Base-by-base conservation (phyloP, 1,140 invertebrate genomes). In the Apis florea region DNA sequence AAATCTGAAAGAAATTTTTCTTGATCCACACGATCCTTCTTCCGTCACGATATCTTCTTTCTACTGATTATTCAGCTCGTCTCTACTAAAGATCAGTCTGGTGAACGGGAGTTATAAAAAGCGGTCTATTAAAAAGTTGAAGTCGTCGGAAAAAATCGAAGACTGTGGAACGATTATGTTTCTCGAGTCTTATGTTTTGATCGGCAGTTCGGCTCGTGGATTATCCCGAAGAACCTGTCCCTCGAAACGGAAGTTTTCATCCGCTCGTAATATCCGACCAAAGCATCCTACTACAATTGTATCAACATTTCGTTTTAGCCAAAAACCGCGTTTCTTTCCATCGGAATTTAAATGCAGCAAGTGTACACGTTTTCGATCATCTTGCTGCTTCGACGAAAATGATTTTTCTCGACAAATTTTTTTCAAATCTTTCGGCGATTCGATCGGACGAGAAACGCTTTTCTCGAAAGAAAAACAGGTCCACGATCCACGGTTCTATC, bases 101-200 rank as follows among this genome's bases (percentile, higher is more conserved):
- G 24, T 74, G 66, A n/a, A 19, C 67, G n/a, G 24, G 31, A 26
- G 61, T 17, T 73, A 47, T 53, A 80, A 73, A 58, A 63, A 74
- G 24, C 61, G 24, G 26, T 79, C 51, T 61, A 74, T 40, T 40
- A 70, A 74, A 86, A 79, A 87, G n/a, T n/a, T 61, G 47, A 74
- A 63, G 84, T 74, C 53, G 68, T 74, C 53, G 15, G n/a, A 31
- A 76, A 75, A 87, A 70, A 75, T 67, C 59, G 54, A 84, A 86
- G 74, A 78, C 86, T 87, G 4, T 40, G 82, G 78, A 84, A 83
- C 53, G 64, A 78, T 87, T 91, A 90, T 90, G 88, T 90, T 92
- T 92, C 87, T 84, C 80, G 77, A 92, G 92, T 92, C 90, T 92
- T 90, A 89, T 91, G n/a, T n/a, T n/a, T 86, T 40, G 66, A 70